These are phyloP conservation scores for Aleiodes leptofemur DNA, from an alignment of 2,888 invertebrate genomes.

Conservation along the genomic window DNA sequence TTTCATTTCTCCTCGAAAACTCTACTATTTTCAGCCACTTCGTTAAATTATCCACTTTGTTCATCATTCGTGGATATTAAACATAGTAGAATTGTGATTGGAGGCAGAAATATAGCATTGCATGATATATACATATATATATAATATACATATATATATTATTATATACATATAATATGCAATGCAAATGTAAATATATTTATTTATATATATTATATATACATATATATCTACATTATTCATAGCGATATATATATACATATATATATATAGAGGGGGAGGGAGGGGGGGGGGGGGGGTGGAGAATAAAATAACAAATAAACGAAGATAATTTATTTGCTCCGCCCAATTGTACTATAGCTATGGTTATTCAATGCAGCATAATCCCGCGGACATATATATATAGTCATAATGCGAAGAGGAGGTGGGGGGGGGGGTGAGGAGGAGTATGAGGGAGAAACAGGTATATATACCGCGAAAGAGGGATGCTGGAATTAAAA, in stretches of 20 bases:
- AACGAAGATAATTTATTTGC: constrained; percentile 27
- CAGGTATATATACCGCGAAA: constrained; percentile 15
- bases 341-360: constrained; percentile 52
- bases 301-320: constrained; percentile 10
- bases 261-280: constrained; percentile 12
- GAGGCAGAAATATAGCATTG: not conserved
- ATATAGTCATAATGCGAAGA: constrained; percentile 22
- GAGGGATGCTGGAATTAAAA: constrained; percentile 46
- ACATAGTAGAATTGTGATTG: constrained; percentile 51
- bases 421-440: too few relatives aligned
- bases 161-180: too few relatives aligned
- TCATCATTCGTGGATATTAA: constrained; percentile 70
- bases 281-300: not conserved
- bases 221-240: too few relatives aligned
- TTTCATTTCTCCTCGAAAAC: constrained; percentile 46
- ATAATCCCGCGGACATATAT: constrained; percentile 15
- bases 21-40: constrained; percentile 63
- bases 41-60: constrained; percentile 68
- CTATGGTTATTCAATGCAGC: constrained; percentile 50
- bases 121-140: constrained; percentile 2
- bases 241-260: not conserved
- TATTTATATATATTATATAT: too few relatives aligned
- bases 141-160: constrained; percentile 21
- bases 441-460: constrained; percentile 28
- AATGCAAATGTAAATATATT: too few relatives aligned